A percentile compares a stretch with the other conserved stretches of the same genome.
These are phyloP conservation scores for Battus philenor DNA, from an alignment of 1,140 invertebrate species.

Conservation along the genomic window DNA sequence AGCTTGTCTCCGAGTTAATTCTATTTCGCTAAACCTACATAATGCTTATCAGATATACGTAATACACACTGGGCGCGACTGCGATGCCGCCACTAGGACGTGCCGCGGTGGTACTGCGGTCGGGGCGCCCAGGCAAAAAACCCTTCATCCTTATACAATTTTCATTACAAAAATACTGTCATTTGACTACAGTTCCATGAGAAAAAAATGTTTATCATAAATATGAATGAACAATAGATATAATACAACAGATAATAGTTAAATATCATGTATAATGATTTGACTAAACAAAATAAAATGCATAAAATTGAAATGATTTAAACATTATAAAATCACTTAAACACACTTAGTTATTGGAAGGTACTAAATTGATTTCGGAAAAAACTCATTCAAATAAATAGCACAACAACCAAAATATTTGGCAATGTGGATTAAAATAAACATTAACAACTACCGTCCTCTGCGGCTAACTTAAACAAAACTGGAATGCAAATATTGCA, in stretches of 20 bases:
- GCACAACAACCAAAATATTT: slow-evolving; percentile 75
- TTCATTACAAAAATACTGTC: slow-evolving; percentile 77
- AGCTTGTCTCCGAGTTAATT: slow-evolving; percentile 68
- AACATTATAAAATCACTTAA: slow-evolving; percentile 66
- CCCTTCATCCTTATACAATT: slow-evolving; percentile 72
- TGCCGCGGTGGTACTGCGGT: slow-evolving; percentile 15
- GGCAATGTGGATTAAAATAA: slow-evolving; percentile 69
- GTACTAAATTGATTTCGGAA: slow-evolving; percentile 65
- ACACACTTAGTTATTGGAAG: slow-evolving; percentile 66
- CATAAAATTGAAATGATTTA: slow-evolving; percentile 71
- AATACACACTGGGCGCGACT: slow-evolving; percentile 53
- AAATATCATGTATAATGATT: slow-evolving; percentile 70
- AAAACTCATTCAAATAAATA: slow-evolving; percentile 62
- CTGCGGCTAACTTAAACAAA: slow-evolving; percentile 68
- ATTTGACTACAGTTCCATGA: slow-evolving; percentile 77
- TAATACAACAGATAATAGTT: slow-evolving; percentile 62
- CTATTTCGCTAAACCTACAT: slow-evolving; percentile 77
- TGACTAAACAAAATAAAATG: slow-evolving; percentile 74
- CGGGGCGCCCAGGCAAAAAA: slow-evolving; percentile 46
- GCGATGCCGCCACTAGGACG: neutral
- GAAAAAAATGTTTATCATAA: slow-evolving; percentile 64
- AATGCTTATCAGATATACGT: slow-evolving; percentile 75
- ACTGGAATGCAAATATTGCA: slow-evolving; percentile 75
- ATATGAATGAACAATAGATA: slow-evolving; percentile 70
- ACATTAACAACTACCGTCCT: slow-evolving; percentile 64